Evolutionary conservation across 2,888 invertebrate species (phyloP), one percentile per base, ranked within the genome.

Genomic region (Orthosia gracilis): DNA sequence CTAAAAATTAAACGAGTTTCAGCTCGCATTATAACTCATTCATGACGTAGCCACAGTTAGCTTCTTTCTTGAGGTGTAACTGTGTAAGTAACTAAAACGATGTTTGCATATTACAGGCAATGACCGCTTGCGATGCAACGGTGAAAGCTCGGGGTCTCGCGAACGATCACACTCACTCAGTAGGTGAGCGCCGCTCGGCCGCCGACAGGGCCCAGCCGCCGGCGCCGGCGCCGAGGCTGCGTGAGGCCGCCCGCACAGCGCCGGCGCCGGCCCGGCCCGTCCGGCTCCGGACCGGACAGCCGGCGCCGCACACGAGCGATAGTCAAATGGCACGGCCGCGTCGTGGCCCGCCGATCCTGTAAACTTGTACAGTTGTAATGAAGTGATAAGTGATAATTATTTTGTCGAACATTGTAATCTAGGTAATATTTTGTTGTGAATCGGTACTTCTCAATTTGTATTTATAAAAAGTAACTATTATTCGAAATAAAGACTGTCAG

Each of bases 131-230:
- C 92, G 95, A 78, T 91, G 94, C 91, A 92, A 92, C 92, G 95
- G 94, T 73, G 93, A 93, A 87, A 88, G 93, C 77, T 92, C 94
- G 55, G 91, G 91, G 77, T 92, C 94, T 62, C 95, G 95, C 83
- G 93, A 93, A 91, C 95, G 96, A 64, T 96, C 96, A 87, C 96
- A 98, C 94, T 98, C 98, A 90, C 97, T 98, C 87, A 97, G 97
- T 91, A 97, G 98, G 97, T 98, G 97, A 98, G 97, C 94, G 91
- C 92, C 91, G 85, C 78, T 87, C 90, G 69, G 74, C 88, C 89
- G 88, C 87, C 90, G 89, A 69, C 71, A 70, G 73, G 63, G 73
- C 73, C 57, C 82, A 86, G 86, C 84, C 84, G 85, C 66, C 65
- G 77, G 66, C 31, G 31, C 57, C 55, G 62, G 67, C 40, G 40